These are phyloP conservation scores for Chaetophractus vellerosus DNA, from an alignment of 2,797 vertebrate genomes.

Conservation along the genomic window DNA sequence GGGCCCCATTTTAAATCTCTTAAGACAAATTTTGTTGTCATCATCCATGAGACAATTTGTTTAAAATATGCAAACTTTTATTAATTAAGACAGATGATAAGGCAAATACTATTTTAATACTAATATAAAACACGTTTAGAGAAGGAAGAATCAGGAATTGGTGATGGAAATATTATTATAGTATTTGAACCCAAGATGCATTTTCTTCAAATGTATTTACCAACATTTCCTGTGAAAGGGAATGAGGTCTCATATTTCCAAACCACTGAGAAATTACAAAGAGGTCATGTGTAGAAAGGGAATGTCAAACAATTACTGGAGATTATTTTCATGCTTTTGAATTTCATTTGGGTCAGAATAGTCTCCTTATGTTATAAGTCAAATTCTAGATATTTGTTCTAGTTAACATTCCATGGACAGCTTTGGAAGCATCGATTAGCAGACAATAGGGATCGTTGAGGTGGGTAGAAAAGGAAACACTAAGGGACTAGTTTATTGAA, in stretches of 20 bases:
- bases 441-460: not conserved
- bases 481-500: not conserved
- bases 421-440: not conserved
- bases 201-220: not conserved
- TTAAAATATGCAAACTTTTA: not conserved
- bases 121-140: not conserved
- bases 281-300: not conserved
- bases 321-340: not conserved
- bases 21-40: not conserved
- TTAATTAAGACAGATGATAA: not conserved
- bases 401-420: not conserved
- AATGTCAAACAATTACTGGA: not conserved
- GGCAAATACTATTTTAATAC: not conserved
- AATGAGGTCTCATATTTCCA: not conserved
- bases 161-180: not conserved
- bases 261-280: not conserved
- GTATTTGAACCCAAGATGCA: not conserved
- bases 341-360: not conserved
- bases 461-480: not conserved
- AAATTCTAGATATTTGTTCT: not conserved
- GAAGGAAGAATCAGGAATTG: not conserved
- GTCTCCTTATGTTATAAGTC: not conserved
- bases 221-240: not conserved
- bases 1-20: too few species aligned
- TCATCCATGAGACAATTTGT: not conserved